Percentiles rank a stretch among this genome's conserved stretches.
Evolutionary conservation across 2,113 vertebrate species (phyloP).

Genomic region (Trachemys scripta): DNA sequence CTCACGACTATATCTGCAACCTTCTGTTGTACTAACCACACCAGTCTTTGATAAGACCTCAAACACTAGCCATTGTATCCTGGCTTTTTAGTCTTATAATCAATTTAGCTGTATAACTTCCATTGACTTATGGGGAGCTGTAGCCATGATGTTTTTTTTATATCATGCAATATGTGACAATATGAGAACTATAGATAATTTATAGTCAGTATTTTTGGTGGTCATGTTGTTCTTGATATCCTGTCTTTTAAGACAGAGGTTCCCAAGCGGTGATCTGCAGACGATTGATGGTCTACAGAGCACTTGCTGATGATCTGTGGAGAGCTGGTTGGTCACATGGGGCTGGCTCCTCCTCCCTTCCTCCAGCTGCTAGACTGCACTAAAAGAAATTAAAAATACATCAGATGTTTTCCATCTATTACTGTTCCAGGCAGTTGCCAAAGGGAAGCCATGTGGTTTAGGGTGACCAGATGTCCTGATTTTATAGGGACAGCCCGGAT

Average conservation of each 20-base stretch:
- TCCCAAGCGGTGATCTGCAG: neutral
- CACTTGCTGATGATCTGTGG: neutral
- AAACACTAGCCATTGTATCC: neutral
- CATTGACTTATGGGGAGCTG: neutral
- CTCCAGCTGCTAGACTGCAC: neutral
- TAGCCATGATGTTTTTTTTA: neutral
- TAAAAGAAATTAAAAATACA: conserved; percentile 39
- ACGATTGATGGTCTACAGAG: conserved; percentile 14
- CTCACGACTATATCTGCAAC: conserved; percentile 30
- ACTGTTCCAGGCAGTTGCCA: neutral
- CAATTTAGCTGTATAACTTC: neutral
- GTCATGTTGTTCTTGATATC: neutral
- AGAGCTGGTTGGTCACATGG: conserved; percentile 25
- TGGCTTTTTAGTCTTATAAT: conserved; percentile 15
- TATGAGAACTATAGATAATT: conserved; percentile 12
- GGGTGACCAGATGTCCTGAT: too few species aligned
- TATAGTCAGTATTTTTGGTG: conserved; percentile 36
- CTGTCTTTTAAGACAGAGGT: conserved; percentile 49
- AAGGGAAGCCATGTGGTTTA: neutral
- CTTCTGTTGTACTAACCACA: neutral
- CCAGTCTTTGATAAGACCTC: neutral
- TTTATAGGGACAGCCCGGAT: too few species aligned
- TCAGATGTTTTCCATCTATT: neutral
- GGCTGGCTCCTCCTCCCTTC: conserved; percentile 26
- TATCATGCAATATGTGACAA: neutral